A percentile compares a stretch with the other conserved stretches of the same genome.
Evolutionary conservation across 2,888 invertebrate species (phyloP).

Genomic region (Eristalis tenax): DNA sequence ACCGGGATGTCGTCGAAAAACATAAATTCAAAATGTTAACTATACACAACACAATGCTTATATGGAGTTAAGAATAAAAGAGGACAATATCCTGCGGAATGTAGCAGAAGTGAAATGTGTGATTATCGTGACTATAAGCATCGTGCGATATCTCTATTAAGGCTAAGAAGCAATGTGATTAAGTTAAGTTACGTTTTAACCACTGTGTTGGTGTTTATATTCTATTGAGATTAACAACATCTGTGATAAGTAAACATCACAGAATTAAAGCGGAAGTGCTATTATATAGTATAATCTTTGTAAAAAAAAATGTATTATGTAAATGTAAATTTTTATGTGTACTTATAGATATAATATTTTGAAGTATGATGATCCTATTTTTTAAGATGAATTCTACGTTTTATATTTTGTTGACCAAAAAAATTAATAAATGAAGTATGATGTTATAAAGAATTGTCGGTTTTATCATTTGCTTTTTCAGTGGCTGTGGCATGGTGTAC

Average conservation of each 20-base stretch:
- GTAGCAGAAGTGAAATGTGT: neutral
- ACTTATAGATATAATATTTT: neutral
- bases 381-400: neutral
- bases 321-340: neutral
- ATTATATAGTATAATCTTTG: constrained; percentile 4
- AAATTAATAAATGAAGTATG: neutral
- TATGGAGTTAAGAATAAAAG: too few species aligned
- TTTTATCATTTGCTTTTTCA: neutral
- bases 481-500: neutral
- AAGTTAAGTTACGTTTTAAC: neutral
- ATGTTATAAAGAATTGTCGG: neutral
- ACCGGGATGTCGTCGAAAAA: too few species aligned
- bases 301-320: neutral
- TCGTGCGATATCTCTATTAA: neutral
- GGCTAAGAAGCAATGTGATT: constrained; percentile 24
- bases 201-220: neutral
- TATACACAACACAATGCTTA: too few species aligned
- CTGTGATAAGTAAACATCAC: constrained; percentile 51
- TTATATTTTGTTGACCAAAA: neutral
- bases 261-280: neutral
- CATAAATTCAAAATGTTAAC: too few species aligned
- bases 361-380: neutral
- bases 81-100: neutral
- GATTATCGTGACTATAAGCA: neutral
- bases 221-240: neutral